Evolutionary conservation across 2,113 vertebrate genomes (phyloP), one percentile per base, ranked within the genome.

Genomic region (Forbesichthys agassizii): DNA sequence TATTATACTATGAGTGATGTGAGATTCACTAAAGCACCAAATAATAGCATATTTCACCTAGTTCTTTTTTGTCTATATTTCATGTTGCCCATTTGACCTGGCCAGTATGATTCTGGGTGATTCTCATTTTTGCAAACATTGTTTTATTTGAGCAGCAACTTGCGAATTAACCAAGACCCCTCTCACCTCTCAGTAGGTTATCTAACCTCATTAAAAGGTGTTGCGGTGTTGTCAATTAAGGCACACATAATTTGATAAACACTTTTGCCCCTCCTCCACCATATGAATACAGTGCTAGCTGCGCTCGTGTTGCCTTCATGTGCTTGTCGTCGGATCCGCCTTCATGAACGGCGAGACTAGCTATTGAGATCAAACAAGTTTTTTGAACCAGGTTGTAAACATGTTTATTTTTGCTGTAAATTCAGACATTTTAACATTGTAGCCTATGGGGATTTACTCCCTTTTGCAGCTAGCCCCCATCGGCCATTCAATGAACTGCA

Each of bases 171-270:
- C 62, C 52, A 78, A 82, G 27, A 78, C 80, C 66, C 68, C 70
- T 70, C 71, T 49, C 64, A 33, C 10, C 66, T 83, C 81, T 82
- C 76, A 66, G 83, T 75, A 74, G 86, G 84, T 87, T 81, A 87
- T 86, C 84, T 90, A 90, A 92, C 90, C 90, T 80, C 75, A 77
- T 92, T 90, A 88, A 90, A 87, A 87, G 84, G 80, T 83, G 84
- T 86, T 85, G 88, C 81, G 89, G 80, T 85, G 82, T 78, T 90
- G 89, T 82, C 83, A 88, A 86, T 90, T 80, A 87, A 90, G 86
- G 81, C 76, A 88, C 80, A 79, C 84, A 81, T 90, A 89, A 92
- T 90, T 88, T 88, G 90, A 90, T 90, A 84, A 89, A 90, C 84
- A 88, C 82, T 58, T 58, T 48, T 68, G 20, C 48, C 13, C 27